Evolutionary conservation across 2,888 invertebrate genomes (phyloP).

Genomic region (Lithosia quadra): DNA sequence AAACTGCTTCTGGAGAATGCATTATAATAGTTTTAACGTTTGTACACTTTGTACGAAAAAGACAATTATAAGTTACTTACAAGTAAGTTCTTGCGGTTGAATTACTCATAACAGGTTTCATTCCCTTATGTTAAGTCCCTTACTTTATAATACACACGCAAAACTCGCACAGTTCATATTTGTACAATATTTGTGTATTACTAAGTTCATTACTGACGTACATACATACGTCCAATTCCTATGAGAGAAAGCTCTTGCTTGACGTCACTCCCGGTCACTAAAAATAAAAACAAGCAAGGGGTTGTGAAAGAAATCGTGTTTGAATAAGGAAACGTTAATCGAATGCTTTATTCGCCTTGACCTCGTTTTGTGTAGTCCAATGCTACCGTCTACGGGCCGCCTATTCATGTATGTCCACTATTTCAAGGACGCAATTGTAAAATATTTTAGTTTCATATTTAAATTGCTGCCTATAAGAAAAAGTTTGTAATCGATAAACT

Average conservation of each 20-base stretch:
- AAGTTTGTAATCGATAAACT: not conserved
- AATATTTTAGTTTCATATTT: constrained; percentile 32
- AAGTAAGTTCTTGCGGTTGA: not conserved
- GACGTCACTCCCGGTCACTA: constrained; percentile 46
- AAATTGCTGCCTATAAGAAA: constrained; percentile 5
- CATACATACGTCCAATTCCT: constrained; percentile 8
- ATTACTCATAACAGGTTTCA: not conserved
- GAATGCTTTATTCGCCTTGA: constrained; percentile 57
- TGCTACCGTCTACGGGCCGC: constrained; percentile 48
- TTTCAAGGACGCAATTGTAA: constrained; percentile 54
- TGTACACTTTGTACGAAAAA: too few relatives aligned
- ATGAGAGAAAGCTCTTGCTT: constrained; percentile 19
- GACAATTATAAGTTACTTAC: not conserved
- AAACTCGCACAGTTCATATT: not conserved
- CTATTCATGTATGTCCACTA: constrained; percentile 47
- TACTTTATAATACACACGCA: not conserved
- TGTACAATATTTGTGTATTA: not conserved
- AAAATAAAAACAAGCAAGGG: constrained; percentile 48
- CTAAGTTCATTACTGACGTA: constrained; percentile 2
- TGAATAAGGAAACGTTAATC: constrained; percentile 57
- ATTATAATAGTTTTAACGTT: not conserved
- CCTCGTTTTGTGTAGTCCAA: constrained; percentile 53
- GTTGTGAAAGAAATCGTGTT: constrained; percentile 53
- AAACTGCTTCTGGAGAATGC: not conserved
- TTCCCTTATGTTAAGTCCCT: not conserved